A percentile compares a stretch with the other conserved stretches of the same genome.
Evolutionary conservation across 2,113 vertebrate genomes (phyloP).

Genomic region (Ovis canadensis): DNA sequence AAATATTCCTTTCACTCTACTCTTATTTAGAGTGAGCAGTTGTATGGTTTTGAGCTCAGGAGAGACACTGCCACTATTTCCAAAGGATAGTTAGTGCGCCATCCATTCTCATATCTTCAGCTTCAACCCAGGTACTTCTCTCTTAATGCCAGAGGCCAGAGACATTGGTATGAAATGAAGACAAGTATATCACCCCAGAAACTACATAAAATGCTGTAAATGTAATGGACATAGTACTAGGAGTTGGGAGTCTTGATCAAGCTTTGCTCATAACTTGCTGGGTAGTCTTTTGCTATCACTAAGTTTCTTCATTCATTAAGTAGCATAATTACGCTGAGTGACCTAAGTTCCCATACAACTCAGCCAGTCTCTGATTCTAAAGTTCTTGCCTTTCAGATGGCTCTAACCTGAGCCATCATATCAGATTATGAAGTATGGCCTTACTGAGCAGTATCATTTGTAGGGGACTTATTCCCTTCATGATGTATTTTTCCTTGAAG

Average conservation of each 20-base stretch:
- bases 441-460: background rate
- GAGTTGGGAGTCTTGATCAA: background rate
- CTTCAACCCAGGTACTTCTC: background rate
- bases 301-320: background rate
- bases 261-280: background rate
- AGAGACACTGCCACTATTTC: background rate
- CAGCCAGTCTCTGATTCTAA: background rate
- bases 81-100: background rate
- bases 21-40: background rate
- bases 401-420: background rate
- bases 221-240: fast-evolving
- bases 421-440: background rate
- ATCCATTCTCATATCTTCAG: background rate
- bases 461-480: background rate
- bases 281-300: background rate
- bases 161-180: background rate
- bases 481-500: background rate
- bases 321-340: background rate
- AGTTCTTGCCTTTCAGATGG: background rate
- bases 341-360: background rate
- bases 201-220: background rate
- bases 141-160: background rate
- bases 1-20: background rate
- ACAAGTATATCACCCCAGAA: background rate
- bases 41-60: background rate